Conservation (phyloP, 2,888 invertebrate species). For the Mythimna loreyi region DNA sequence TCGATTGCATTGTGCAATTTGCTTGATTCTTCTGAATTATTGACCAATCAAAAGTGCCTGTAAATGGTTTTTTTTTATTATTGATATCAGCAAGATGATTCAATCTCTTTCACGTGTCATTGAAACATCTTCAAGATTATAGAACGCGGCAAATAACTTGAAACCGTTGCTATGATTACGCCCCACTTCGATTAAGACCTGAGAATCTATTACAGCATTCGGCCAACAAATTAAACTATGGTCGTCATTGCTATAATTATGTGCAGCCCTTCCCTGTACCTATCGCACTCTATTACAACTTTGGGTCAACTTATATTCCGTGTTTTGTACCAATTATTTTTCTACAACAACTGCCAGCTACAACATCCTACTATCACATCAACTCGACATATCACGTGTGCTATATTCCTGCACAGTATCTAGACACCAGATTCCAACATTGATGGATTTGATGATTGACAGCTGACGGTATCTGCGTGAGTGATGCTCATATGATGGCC, state of each 20-base stretch:
- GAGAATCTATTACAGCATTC: no score
- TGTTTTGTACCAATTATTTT: slow-evolving; percentile 2
- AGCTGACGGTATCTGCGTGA: slow-evolving; percentile 58
- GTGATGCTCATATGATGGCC: slow-evolving; percentile 44
- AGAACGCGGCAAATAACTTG: no score
- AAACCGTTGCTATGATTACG: no score
- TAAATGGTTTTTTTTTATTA: background rate
- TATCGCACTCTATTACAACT: no score
- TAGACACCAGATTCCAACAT: slow-evolving; percentile 55
- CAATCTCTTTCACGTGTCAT: background rate
- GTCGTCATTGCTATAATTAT: no score
- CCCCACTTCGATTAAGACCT: no score
- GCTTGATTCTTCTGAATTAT: no score
- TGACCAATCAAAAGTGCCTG: no score
- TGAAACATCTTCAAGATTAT: slow-evolving; percentile 4
- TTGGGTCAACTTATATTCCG: no score
- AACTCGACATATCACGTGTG: slow-evolving; percentile 21
- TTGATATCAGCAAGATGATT: background rate
- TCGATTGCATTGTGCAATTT: no score
- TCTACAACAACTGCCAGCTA: background rate
- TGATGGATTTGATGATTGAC: slow-evolving; percentile 69
- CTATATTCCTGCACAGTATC: slow-evolving; percentile 45
- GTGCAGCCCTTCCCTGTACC: no score
- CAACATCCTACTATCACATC: slow-evolving; percentile 22
- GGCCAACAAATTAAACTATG: no score